phyloP scores from a whole-genome alignment of 2,888 invertebrate genomes.

The Lathronympha strigana region DNA sequence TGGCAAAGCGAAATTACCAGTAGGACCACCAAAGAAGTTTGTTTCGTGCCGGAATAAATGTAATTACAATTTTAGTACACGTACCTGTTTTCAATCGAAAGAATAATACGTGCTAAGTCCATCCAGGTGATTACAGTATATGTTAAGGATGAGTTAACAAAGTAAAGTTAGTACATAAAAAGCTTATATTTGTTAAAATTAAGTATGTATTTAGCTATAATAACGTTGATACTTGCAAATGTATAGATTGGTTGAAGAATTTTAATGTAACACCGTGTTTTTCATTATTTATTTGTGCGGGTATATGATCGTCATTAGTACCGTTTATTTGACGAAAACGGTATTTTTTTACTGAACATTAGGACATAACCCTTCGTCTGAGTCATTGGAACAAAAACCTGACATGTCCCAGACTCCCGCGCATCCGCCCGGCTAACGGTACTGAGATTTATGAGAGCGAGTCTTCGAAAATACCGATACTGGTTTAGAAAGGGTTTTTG shows the following conservation, averaged over 20 bases:
- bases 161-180: no score
- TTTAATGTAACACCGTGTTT: no score
- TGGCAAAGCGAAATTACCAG: slow-evolving; percentile 34
- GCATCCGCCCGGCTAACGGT: slow-evolving; percentile 57
- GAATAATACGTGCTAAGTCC: slow-evolving; percentile 22
- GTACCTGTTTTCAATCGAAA: slow-evolving; percentile 25
- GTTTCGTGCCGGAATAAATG: slow-evolving; percentile 22
- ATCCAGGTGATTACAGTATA: slow-evolving; percentile 4
- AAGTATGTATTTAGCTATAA: no score
- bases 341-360: slow-evolving; percentile 36
- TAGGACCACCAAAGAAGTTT: slow-evolving; percentile 41
- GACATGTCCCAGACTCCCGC: slow-evolving; percentile 34
- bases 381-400: slow-evolving; percentile 37
- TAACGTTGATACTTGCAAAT: no score
- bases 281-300: slow-evolving; percentile 12
- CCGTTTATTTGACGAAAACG: slow-evolving; percentile 8
- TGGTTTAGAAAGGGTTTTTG: slow-evolving; percentile 40
- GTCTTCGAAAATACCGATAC: slow-evolving; percentile 38
- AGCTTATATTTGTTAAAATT: no score
- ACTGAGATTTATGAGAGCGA: slow-evolving; percentile 60
- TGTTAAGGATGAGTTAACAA: no score
- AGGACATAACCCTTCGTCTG: slow-evolving; percentile 40
- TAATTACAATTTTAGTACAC: slow-evolving; percentile 29
- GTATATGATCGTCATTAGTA: slow-evolving; percentile 1
- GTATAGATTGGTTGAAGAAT: no score